Evolutionary conservation across 2,113 vertebrate species (phyloP), one percentile per base, ranked within the genome.

Genomic region (Hassar affinis): DNA sequence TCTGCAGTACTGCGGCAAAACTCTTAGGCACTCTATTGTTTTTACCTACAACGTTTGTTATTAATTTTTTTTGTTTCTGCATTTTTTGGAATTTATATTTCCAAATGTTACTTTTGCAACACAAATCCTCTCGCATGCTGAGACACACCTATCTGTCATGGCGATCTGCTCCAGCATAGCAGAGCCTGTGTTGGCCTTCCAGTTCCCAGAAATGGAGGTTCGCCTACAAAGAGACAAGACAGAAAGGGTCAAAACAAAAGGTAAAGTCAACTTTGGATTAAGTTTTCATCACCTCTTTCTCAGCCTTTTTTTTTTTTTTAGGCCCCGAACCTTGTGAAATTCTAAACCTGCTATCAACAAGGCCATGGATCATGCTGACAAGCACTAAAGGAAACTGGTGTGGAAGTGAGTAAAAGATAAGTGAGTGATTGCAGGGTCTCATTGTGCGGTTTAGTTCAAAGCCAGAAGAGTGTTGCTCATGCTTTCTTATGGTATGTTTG

Each of bases 141-240:
- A 59, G 22, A 84, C 76, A 93, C 91, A 99, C 98, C 97, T 96
- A 92, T 99, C 97, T 0, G 97, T 99, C 97, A 98, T 99, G 64
- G 98, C 97, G 18, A 99, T 97, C 93, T 99, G 98, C 85, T 99
- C 97, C 92, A 99, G 86, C 97, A 99, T 99, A 12, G 97, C 97
- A 3, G 97, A 99, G 54, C 98, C 98, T 0, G 97, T 99, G 91
- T 99, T 99, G 57, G 97, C 97, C 86, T 99, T 99, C 97, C 98
- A 99, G 95, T 98, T 98, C 11, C 97, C 97, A 83, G 97, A 99
- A 90, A 99, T 98, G 45, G 98, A 99, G 0, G 98, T 99, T 87
- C 97, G 96, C 98, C 97, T 99, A 22, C 85, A 81, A 8, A 84
- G 68, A 78, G 15, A 80, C 11, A 6, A 79, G 17, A n/a, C 35